Evolutionary conservation across 2,113 vertebrate genomes (phyloP), one percentile per base, ranked within the genome.

Genomic region (Enhydra lutris): DNA sequence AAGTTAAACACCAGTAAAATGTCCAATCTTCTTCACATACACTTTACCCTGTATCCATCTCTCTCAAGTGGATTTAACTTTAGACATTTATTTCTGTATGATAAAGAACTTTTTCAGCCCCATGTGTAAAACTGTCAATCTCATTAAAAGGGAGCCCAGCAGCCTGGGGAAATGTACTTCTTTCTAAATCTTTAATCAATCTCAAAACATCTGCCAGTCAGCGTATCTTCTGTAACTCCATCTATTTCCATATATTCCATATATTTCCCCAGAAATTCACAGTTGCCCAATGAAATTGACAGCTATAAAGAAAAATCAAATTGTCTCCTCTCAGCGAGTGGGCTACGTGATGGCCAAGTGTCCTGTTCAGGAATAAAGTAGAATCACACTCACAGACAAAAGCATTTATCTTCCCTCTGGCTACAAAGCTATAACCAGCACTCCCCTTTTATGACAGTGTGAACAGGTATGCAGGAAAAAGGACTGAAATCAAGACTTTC

Each of bases 111-210:
- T 94, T 26, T 95, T 85, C 36, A 71, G 34, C 26, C 24, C 3
- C 79, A 8, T 0, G 39, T 24, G 15, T 55, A 91, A 96, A 97
- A 84, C 3, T 71, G 92, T 81, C 74, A 14, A 67, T 71, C 97
- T 90, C 91, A 94, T 71, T n/a, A 91, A 97, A 78, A 95, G 86
- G 86, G 14, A 86, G 31, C 31, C 61, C 94, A 90, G 92, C 82
- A 98, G 67, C 8, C 17, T 0, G 10, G 80, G 97, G 36, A 45
- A 96, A 20, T 1, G 7, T 2, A 88, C 93, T 97, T 74, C 76
- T 65, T 47, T 47, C 34, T 78, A 92, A 85, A 89, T 97, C 97
- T 98, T 96, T 74, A 97, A 97, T 97, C 82, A 93, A 76, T 36
- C 12, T 91, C 39, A 80, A 97, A 98, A 95, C 57, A 94, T 55